Conservation (phyloP, 2,888 invertebrate species). For the Ectemnius cavifrons region DNA sequence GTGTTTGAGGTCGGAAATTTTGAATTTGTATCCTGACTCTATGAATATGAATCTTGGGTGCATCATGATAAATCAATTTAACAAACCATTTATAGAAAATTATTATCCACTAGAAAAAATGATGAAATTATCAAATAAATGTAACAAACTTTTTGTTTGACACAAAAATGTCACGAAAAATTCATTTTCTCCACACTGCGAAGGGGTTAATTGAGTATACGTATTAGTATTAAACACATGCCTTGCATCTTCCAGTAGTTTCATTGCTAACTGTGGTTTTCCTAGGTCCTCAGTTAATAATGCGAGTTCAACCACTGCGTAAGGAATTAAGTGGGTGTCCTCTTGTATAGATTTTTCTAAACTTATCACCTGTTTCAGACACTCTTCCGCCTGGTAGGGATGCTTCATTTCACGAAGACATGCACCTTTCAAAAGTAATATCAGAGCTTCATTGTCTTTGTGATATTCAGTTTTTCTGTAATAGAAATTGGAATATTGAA, state of each 20-base stretch:
- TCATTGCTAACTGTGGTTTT: slow-evolving; percentile 83
- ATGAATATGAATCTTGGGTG: no score
- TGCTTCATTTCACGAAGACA: slow-evolving; percentile 89
- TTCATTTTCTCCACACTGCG: no score
- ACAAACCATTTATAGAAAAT: no score
- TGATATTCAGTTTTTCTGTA: slow-evolving; percentile 79
- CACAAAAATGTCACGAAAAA: no score
- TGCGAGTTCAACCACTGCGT: slow-evolving; percentile 91
- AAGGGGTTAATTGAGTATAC: not conserved
- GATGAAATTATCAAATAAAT: no score
- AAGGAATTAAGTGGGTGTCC: slow-evolving; percentile 91
- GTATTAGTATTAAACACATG: slow-evolving; percentile 75
- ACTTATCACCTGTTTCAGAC: slow-evolving; percentile 82
- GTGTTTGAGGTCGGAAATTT: no score
- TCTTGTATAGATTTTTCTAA: slow-evolving; percentile 87
- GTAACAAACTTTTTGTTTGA: no score
- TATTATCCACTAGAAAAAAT: no score
- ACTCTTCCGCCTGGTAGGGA: slow-evolving; percentile 88
- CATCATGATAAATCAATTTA: no score
- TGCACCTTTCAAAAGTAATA: slow-evolving; percentile 89
- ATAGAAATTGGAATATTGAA: not conserved
- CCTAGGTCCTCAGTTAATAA: slow-evolving; percentile 87
- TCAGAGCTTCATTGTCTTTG: slow-evolving; percentile 86
- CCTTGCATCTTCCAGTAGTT: slow-evolving; percentile 90
- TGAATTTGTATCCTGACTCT: no score